Percentiles rank a stretch among this genome's conserved stretches.
These are phyloP conservation scores for Bombus confusus DNA, from an alignment of 1,140 invertebrate species.

Conservation along the genomic window DNA sequence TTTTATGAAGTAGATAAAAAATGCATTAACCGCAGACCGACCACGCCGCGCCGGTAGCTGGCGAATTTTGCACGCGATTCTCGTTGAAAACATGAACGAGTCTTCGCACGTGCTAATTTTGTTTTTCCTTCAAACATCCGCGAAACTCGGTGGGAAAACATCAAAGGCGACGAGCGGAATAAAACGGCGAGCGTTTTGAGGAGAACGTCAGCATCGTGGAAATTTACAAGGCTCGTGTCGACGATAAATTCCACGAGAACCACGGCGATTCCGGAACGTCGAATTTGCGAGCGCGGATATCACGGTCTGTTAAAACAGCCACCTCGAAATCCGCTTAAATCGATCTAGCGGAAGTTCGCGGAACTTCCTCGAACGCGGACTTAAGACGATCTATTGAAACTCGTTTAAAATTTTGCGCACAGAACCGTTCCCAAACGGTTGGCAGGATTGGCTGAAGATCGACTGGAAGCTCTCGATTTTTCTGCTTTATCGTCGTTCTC, in stretches of 20 bases:
- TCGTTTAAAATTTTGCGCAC: conserved; percentile 47
- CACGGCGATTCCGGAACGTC: background rate
- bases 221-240: conserved; percentile 18
- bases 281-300: conserved; percentile 31
- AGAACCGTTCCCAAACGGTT: background rate
- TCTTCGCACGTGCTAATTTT: background rate
- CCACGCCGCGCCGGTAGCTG: background rate
- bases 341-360: conserved; percentile 39
- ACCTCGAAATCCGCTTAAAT: conserved; percentile 49
- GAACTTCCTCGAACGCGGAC: conserved; percentile 24
- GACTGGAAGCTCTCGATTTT: background rate
- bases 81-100: background rate
- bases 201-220: background rate
- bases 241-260: conserved; percentile 16
- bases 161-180: conserved; percentile 9
- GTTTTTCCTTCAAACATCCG: background rate
- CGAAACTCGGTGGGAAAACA: background rate
- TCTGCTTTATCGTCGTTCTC: background rate
- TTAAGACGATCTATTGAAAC: conserved; percentile 39
- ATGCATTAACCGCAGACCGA: background rate
- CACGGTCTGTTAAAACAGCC: conserved; percentile 41
- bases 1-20: background rate
- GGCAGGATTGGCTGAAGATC: background rate
- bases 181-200: background rate
- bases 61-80: background rate